These are phyloP conservation scores for Protobothrops flavoviridis DNA, from an alignment of 2,113 vertebrate species.

Conservation along the genomic window DNA sequence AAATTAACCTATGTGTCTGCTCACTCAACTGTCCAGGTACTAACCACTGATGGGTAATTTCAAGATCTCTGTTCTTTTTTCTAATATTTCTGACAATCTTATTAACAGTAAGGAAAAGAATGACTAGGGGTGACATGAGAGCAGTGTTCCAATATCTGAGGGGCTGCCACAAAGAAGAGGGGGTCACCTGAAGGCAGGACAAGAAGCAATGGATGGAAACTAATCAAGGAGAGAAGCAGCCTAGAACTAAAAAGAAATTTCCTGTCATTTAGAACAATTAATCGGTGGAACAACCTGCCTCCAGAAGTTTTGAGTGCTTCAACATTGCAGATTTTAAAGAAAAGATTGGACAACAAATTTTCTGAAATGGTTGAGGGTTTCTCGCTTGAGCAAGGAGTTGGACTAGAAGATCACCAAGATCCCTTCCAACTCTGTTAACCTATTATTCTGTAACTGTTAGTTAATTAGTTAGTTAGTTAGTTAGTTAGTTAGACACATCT, in stretches of 20 bases:
- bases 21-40: background rate
- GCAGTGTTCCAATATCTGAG: background rate
- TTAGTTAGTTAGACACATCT: background rate
- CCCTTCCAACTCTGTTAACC: background rate
- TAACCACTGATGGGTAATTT: background rate
- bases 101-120: background rate
- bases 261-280: background rate
- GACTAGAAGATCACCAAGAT: background rate
- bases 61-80: background rate
- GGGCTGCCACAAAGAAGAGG: background rate
- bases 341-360: background rate
- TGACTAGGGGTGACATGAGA: background rate
- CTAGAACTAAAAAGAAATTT: background rate
- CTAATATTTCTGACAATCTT: background rate
- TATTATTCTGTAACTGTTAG: background rate
- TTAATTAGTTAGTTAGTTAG: too few species aligned
- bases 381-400: background rate
- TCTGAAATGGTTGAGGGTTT: background rate
- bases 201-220: background rate
- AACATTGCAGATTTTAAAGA: background rate
- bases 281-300: background rate
- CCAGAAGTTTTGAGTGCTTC: background rate
- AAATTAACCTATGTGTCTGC: background rate
- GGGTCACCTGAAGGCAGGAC: background rate
- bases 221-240: background rate